A percentile compares a stretch with the other conserved stretches of the same genome.
Evolutionary conservation across 2,113 vertebrate genomes (phyloP).

Genomic region (Corydoras sp.): DNA sequence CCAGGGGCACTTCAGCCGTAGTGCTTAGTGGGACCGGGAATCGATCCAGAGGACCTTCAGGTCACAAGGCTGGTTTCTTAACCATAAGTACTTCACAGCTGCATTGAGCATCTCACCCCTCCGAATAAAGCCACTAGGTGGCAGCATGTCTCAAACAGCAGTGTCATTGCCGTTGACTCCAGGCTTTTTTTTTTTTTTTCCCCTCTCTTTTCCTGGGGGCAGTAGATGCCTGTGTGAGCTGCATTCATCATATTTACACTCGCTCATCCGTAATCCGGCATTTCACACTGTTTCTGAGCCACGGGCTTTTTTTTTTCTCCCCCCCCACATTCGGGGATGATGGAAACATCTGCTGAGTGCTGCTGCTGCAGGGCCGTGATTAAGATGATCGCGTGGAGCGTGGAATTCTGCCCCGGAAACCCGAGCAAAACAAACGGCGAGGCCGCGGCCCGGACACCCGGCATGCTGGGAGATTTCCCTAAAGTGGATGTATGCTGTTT

Average conservation of each 20-base stretch:
- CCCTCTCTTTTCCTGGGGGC: no score
- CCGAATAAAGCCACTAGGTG: constrained; percentile 33
- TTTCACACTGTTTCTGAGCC: background rate
- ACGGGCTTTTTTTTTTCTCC: background rate
- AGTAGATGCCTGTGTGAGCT: background rate
- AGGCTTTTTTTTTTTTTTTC: no score
- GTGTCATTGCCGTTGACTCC: background rate
- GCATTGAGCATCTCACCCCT: background rate
- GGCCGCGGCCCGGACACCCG: background rate
- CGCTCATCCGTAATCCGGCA: constrained; percentile 3
- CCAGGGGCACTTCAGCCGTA: no score
- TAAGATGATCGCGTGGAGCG: constrained; percentile 15
- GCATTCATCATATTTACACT: constrained; percentile 6
- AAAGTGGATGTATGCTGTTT: background rate
- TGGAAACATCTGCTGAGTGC: constrained; percentile 18
- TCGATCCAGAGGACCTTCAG: no score
- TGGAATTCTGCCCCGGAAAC: constrained; percentile 15
- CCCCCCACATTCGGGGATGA: background rate
- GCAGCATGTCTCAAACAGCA: constrained; percentile 35
- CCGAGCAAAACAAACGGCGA: background rate
- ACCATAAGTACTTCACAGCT: no score
- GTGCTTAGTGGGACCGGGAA: no score
- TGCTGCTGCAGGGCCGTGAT: constrained; percentile 6
- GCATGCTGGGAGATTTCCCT: background rate
- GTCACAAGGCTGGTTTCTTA: no score